Evolutionary conservation across 2,888 invertebrate species (phyloP).

Genomic region (Miltochrista miniata): DNA sequence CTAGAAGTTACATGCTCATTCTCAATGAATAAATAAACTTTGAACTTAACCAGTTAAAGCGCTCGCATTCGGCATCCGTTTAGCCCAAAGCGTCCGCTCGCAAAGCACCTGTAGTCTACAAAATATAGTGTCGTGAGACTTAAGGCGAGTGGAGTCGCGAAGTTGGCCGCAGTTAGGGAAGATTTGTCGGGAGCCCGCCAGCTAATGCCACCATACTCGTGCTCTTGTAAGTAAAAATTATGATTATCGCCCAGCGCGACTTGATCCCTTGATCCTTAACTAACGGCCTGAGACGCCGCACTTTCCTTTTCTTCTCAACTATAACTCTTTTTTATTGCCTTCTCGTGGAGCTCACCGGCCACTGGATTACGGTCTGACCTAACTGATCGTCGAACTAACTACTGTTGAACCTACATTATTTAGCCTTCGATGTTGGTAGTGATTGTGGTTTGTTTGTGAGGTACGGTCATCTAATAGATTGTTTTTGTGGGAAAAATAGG

Average conservation of each 20-base stretch:
- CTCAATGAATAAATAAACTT: constrained; percentile 1
- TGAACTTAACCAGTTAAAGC: constrained; percentile 1
- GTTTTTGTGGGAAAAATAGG: background rate
- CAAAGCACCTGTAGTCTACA: constrained; percentile 58
- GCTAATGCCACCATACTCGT: constrained; percentile 72
- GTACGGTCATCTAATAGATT: constrained; percentile 11
- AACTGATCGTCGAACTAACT: constrained; percentile 64
- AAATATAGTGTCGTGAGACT: constrained; percentile 55
- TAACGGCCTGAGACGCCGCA: constrained; percentile 75
- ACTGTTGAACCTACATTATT: constrained; percentile 57
- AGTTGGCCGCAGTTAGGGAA: constrained; percentile 80
- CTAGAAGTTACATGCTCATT: too few species aligned
- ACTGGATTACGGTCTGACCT: constrained; percentile 75
- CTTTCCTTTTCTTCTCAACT: constrained; percentile 81
- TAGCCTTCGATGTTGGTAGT: constrained; percentile 45
- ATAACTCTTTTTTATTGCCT: constrained; percentile 84
- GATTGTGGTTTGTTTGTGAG: constrained; percentile 30
- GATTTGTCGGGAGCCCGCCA: constrained; percentile 77
- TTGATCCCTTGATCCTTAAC: constrained; percentile 81
- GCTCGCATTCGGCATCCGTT: constrained; percentile 22
- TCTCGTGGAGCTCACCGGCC: constrained; percentile 61
- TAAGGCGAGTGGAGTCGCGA: constrained; percentile 69
- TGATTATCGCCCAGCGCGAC: constrained; percentile 80
- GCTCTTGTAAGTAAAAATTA: constrained; percentile 83
- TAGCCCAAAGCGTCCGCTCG: constrained; percentile 29